phyloP scores from a whole-genome alignment of 1,140 invertebrate genomes.

The Saccostrea glomerata region DNA sequence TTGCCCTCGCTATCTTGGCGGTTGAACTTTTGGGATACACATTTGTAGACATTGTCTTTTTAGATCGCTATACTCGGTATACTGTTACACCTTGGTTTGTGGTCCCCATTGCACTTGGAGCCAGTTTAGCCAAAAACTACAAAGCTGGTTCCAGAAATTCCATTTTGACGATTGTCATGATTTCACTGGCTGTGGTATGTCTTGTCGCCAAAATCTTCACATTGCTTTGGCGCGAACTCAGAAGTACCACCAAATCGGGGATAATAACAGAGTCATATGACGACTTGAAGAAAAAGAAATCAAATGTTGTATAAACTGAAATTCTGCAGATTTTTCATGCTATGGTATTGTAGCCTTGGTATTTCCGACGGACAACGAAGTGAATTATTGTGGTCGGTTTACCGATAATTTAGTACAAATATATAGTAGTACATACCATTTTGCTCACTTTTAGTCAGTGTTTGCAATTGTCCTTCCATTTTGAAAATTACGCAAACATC shows the following conservation, averaged over 20 bases:
- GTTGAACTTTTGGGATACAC: constrained; percentile 65
- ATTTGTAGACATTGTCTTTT: constrained; percentile 65
- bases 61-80: constrained; percentile 71
- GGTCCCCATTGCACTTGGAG: constrained; percentile 68
- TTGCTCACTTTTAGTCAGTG: no score
- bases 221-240: constrained; percentile 62
- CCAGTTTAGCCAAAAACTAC: constrained; percentile 69
- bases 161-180: constrained; percentile 67
- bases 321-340: not conserved
- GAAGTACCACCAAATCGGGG: constrained; percentile 38
- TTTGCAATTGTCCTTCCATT: no score
- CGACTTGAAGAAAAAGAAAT: constrained; percentile 36
- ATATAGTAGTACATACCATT: no score
- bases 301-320: not conserved
- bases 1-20: constrained; percentile 63
- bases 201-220: constrained; percentile 56
- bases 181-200: constrained; percentile 51
- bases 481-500: no score
- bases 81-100: constrained; percentile 73
- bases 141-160: constrained; percentile 62
- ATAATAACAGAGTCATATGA: constrained; percentile 43
- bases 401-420: no score
- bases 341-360: not conserved
- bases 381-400: not conserved
- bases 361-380: not conserved